These are phyloP conservation scores for Phyllostomus hastatus DNA, from an alignment of 2,113 vertebrate genomes.

Conservation along the genomic window DNA sequence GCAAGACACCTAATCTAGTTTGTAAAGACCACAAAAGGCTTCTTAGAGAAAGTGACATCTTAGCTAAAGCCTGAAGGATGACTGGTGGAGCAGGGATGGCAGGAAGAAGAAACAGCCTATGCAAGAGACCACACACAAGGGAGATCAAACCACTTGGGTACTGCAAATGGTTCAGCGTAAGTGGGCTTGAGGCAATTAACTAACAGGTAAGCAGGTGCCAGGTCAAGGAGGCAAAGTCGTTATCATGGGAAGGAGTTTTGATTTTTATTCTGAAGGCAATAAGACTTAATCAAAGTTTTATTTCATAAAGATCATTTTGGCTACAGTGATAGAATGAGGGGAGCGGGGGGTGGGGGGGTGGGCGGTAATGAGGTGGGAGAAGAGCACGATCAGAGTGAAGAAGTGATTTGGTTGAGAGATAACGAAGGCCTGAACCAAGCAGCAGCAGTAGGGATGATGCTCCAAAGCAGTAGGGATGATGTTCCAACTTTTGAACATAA, in stretches of 20 bases:
- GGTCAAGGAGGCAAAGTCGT: background rate
- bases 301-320: background rate
- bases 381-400: background rate
- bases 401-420: background rate
- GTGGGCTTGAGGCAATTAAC: background rate
- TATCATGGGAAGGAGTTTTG: background rate
- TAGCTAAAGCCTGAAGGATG: background rate
- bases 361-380: accelerated
- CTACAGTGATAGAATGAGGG: background rate
- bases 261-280: conserved; percentile 4
- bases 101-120: background rate
- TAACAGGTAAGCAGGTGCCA: background rate
- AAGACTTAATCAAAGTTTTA: background rate
- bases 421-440: background rate
- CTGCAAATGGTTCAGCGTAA: background rate
- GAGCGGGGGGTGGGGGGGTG: background rate
- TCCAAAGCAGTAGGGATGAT: background rate
- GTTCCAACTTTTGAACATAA: background rate
- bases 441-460: background rate
- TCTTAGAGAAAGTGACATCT: background rate
- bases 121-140: background rate
- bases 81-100: background rate
- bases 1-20: background rate
- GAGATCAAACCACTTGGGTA: background rate
- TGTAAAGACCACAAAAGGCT: background rate